These are phyloP conservation scores for Alviniconcha marisindica DNA, from an alignment of 1,140 invertebrate species.

Conservation along the genomic window DNA sequence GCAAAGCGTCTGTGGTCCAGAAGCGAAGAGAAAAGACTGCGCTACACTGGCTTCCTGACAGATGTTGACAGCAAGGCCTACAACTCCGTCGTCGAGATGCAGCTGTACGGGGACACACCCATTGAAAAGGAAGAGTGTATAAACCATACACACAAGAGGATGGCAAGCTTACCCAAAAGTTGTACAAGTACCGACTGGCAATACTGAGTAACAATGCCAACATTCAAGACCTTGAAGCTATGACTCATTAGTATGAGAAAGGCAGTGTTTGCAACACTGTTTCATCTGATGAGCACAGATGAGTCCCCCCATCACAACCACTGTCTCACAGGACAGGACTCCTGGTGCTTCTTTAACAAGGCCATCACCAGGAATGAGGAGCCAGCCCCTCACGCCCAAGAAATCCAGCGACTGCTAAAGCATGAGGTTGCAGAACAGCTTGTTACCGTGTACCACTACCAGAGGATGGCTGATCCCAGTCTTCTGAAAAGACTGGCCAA, in stretches of 20 bases:
- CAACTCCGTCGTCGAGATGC: no score
- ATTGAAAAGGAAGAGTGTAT: background rate
- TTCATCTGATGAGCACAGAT: background rate
- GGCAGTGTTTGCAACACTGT: conserved; percentile 16
- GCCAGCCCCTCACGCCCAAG: background rate
- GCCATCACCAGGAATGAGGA: background rate
- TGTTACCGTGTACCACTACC: background rate
- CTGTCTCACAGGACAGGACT: conserved; percentile 12
- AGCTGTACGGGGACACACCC: no score
- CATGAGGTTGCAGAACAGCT: background rate
- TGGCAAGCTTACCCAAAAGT: background rate
- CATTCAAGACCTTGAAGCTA: background rate
- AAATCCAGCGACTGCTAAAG: background rate
- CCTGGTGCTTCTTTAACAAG: conserved; percentile 38
- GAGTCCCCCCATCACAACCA: background rate
- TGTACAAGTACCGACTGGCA: background rate
- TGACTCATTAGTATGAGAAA: no score
- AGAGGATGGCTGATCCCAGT: background rate
- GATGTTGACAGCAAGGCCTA: no score
- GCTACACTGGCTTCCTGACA: no score
- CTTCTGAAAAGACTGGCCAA: background rate
- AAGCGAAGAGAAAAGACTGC: no score
- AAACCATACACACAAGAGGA: background rate
- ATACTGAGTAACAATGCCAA: no score
- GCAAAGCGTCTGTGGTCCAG: no score